Evolutionary conservation across 2,113 vertebrate species (phyloP), one percentile per base, ranked within the genome.

Genomic region (Mustela lutreola): DNA sequence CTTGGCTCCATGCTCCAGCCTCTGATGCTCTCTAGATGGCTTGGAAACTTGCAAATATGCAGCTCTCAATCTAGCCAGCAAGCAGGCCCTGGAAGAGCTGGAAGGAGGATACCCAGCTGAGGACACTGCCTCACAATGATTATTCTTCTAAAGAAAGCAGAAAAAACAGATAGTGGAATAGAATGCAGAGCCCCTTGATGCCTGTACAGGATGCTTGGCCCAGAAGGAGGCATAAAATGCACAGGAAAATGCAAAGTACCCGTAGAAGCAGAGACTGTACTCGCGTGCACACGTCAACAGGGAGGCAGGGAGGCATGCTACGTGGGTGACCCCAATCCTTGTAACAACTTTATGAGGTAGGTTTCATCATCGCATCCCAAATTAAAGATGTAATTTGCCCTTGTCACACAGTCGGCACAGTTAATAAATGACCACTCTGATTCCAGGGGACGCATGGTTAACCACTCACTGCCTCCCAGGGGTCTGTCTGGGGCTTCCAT

Each of bases 91-190:
- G 19, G 45, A 60, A n/a, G 5, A 92, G 22, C 63, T 60, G 28
- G 75, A 53, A 70, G 53, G 21, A 78, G 76, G 75, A 39, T 50
- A 53, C n/a, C 83, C 65, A 71, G 63, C 45, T 63, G 85, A 89
- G 65, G 45, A 60, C 22, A 76, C 18, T 45, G 80, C 56, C 33
- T 96, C 65, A 71, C 2, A 19, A 60, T 79, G 56, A 89, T 80
- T 58, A 63, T 83, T 95, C 83, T 91, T 91, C 92, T 73, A 82
- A 96, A 91, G 26, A 63, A 85, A 53, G 26, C 7, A 33, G 21
- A 28, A 88, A 60, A 18, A 50, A 89, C 16, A 83, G 39, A 85
- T 0, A 94, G 36, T 8, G 22, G 15, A 82, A 45, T 21, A 75
- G 62, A 92, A 56, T 65, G 62, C 89, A 80, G 48, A 45, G 58